Conservation (phyloP, 2,113 vertebrate genomes). For the Sinocyclocheilus anshuiensis region DNA sequence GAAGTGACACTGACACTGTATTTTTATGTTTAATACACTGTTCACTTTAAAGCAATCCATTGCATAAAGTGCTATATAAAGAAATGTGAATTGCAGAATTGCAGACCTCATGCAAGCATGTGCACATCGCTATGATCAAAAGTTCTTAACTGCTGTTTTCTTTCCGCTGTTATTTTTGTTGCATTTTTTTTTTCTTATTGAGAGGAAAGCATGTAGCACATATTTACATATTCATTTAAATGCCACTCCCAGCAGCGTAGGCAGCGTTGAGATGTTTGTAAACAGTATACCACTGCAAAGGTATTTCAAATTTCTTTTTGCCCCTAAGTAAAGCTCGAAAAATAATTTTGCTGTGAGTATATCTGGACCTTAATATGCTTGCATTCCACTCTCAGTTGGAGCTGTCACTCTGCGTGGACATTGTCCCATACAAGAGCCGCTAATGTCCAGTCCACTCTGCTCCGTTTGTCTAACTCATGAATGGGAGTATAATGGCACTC, state of each 20-base stretch:
- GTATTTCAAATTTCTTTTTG: background rate
- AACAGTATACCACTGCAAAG: background rate
- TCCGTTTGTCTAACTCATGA: constrained; percentile 86
- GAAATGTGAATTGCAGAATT: background rate
- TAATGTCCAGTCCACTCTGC: constrained; percentile 73
- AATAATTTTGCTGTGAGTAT: background rate
- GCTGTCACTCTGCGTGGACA: constrained; percentile 79
- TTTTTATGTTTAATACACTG: background rate
- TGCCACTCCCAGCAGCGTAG: background rate
- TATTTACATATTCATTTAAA: background rate
- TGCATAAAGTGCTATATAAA: background rate
- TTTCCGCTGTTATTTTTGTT: background rate
- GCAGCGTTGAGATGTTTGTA: background rate
- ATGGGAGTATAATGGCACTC: constrained; percentile 78
- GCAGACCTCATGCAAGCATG: background rate
- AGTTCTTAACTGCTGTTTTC: background rate
- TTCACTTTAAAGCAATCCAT: background rate
- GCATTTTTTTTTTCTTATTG: background rate
- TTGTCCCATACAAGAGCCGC: constrained; percentile 74
- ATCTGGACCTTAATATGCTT: constrained; percentile 61
- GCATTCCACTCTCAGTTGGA: constrained; percentile 83
- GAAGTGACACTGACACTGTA: background rate
- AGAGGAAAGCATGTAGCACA: background rate
- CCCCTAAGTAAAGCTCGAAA: too few relatives aligned
- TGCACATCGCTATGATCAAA: background rate